Evolutionary conservation across 2,113 vertebrate species (phyloP), one percentile per base, ranked within the genome.

Genomic region (Marcusenius ussheri): DNA sequence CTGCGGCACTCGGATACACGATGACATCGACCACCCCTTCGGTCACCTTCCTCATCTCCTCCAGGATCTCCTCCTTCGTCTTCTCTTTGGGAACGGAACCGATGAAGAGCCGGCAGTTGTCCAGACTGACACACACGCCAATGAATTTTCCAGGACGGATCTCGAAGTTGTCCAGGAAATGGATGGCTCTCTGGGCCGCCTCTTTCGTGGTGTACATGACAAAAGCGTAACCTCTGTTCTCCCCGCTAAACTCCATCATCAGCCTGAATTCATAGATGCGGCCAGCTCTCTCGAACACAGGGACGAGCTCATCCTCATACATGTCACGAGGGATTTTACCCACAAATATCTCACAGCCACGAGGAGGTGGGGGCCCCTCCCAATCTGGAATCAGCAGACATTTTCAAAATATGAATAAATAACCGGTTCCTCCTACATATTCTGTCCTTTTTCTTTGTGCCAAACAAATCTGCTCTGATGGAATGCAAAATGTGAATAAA

Each of bases 191-290:
- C 85, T 97, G 97, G 0, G 98, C 98, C 17, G 96, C 96, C 91
- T 98, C 97, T 91, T 97, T 98, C 88, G 94, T 95, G 88, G 97
- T 97, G 90, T 97, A 99, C 97, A 97, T 99, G 89, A 99, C 97
- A 92, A 99, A 99, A 89, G 97, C 98, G 88, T 99, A 99, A 93
- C 98, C 98, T 47, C 98, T 95, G 95, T 99, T 99, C 92, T 98
- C 97, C 56, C 98, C 98, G 50, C 96, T 98, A 95, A 99, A 99
- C 93, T 99, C 98, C 98, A 99, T 97, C 98, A 99, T 99, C 91
- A 99, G 94, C 19, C 98, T 95, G 94, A 99, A 97, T 94, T 98
- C 98, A 87, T 99, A 99, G 93, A 99, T 97, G 84, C 92, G 94
- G 3, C 98, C 98, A 46, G 96, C 97, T 90, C 93, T 95, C 94